phyloP scores from a whole-genome alignment of 2,888 invertebrate species.

The Monochamus alternatus region DNA sequence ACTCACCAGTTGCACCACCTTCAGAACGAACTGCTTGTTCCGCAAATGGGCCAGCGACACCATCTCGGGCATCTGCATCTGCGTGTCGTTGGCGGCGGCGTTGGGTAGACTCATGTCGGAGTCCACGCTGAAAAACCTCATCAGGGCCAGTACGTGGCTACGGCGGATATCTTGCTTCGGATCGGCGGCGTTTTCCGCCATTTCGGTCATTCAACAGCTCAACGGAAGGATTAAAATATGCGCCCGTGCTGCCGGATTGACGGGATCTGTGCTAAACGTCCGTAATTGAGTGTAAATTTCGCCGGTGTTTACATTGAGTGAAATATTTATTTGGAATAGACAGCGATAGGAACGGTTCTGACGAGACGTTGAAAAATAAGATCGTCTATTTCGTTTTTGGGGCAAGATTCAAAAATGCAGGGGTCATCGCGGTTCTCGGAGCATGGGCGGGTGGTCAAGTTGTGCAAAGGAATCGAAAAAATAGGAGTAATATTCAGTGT shows the following conservation, averaged over 20 bases:
- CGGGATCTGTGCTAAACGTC: slow-evolving; percentile 10
- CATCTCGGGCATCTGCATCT: slow-evolving; percentile 42
- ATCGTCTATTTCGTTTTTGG: background rate
- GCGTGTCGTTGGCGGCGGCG: slow-evolving; percentile 29
- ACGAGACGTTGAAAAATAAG: background rate
- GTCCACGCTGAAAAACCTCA: slow-evolving; percentile 57
- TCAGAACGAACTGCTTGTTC: slow-evolving; percentile 57
- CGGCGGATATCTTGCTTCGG: slow-evolving; percentile 23
- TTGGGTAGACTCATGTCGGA: slow-evolving; percentile 51
- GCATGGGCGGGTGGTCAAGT: too few relatives aligned
- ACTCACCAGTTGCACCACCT: slow-evolving; percentile 60
- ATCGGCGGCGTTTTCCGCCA: slow-evolving; percentile 39
- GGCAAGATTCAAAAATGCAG: background rate
- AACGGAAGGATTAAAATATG: background rate
- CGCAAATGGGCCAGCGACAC: slow-evolving; percentile 50
- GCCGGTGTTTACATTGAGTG: slow-evolving; percentile 6
- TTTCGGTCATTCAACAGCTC: slow-evolving; percentile 10
- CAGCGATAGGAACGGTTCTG: background rate
- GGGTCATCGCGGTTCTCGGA: too few relatives aligned
- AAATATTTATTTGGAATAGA: slow-evolving; percentile 15
- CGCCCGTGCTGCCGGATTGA: background rate
- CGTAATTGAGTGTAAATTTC: slow-evolving; percentile 19
- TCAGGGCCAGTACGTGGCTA: slow-evolving; percentile 43
- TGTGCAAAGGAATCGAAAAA: too few relatives aligned
- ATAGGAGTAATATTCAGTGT: too few relatives aligned